Base-by-base conservation (phyloP, 2,888 invertebrate genomes). In the Pyrocoelia pectoralis region DNA sequence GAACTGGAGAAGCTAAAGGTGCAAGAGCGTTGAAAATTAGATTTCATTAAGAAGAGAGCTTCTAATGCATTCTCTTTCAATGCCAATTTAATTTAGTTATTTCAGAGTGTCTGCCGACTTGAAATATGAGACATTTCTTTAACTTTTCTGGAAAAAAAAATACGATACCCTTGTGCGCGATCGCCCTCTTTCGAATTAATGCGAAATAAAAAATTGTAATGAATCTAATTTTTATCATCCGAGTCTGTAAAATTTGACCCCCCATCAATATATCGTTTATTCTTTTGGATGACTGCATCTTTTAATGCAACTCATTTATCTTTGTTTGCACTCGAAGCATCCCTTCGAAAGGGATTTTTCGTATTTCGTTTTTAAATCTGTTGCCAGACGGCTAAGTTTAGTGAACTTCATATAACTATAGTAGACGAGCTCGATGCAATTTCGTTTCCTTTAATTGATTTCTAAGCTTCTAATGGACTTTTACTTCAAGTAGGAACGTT, bases 21-120 rank as follows among this genome's bases (percentile, higher is more conserved):
- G 61, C 50, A 60, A 28, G 56, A 53, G 65, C 61, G 60, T 50
- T 41, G 65, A 65, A 64, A 65, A 65, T 65, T 65, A 65, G 60
- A 65, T 65, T 65, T 57, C 61, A 61, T 65, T 65, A 65, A 64
- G 60, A 56, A 65, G 60, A 65, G 65, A 56, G 65, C 60, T 41
- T 54, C 64, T 65, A 65, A 65, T 61, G 65, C 65, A 65, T 65
- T 65, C 56, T 65, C 61, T 65, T 61, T 65, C 56, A 61, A 65
- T 61, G 56, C 54, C 18, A 56, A 46, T 61, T 65, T 65, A 65
- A 65, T 65, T 65, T 57, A 61, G 61, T 65, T 61, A 65, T 56
- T 56, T 61, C 48, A 55, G 56, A 65, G 61, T 56, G 52, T 56
- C 56, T 53, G 48, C 49, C 29, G 50, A 60, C 19, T 51, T 61